phyloP scores from a whole-genome alignment of 2,797 vertebrate species.

The Periophthalmus magnuspinnatus region DNA sequence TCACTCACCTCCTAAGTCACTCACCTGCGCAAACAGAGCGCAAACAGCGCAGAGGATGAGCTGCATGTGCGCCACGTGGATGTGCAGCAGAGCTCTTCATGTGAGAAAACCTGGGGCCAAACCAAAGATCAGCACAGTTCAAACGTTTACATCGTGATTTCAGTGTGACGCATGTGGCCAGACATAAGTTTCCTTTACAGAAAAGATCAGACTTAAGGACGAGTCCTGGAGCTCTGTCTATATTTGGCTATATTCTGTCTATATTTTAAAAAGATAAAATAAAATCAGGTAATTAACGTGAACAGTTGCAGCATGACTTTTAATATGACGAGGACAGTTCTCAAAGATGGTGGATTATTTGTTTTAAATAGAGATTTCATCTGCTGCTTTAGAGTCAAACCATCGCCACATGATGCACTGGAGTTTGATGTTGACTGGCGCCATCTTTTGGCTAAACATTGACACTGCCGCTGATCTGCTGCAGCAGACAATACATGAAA shows the following conservation, averaged over 20 bases:
- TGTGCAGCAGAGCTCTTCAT: constrained; percentile 38
- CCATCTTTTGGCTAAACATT: constrained; percentile 62
- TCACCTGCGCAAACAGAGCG: constrained; percentile 29
- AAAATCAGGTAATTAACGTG: too few relatives aligned
- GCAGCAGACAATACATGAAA: not conserved
- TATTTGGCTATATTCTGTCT: too few relatives aligned
- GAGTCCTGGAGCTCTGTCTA: not conserved
- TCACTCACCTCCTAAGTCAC: too few relatives aligned
- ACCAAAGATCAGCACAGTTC: constrained; percentile 58
- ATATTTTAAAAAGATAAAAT: too few relatives aligned
- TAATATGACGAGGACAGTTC: not conserved
- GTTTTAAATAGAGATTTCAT: not conserved
- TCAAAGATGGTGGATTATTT: not conserved
- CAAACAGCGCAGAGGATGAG: constrained; percentile 39
- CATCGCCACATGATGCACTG: not conserved
- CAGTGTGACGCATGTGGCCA: constrained; percentile 54
- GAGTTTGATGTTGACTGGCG: constrained; percentile 24
- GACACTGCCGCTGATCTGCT: constrained; percentile 20
- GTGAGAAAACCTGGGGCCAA: constrained; percentile 45
- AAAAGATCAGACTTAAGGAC: constrained; percentile 16
- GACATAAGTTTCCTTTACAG: constrained; percentile 9
- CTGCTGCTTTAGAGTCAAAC: not conserved
- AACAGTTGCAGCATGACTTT: not conserved
- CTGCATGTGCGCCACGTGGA: constrained; percentile 29
- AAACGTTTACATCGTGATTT: constrained; percentile 45